Base-by-base conservation (phyloP, 2,888 invertebrate genomes). In the Diploptera punctata region DNA sequence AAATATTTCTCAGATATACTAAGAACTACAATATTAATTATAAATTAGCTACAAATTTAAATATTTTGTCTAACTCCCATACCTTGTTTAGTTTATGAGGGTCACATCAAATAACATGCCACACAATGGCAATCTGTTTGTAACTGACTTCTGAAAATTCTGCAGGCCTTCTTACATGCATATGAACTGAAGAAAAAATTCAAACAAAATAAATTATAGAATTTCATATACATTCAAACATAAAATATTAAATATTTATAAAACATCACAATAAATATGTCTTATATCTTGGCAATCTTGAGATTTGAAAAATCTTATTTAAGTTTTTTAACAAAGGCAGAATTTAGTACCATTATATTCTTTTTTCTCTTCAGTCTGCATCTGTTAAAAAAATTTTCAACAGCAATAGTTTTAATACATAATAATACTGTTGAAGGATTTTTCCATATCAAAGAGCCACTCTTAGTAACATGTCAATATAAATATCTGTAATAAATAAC, bases 401-500 rank as follows among this genome's bases (percentile, higher is more conserved):
- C n/a, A n/a, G n/a, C n/a, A n/a, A n/a, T n/a, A n/a, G n/a, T n/a
- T n/a, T n/a, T n/a, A n/a, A n/a, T n/a, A n/a, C n/a, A n/a, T n/a
- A n/a, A n/a, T n/a, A n/a, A n/a, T n/a, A n/a, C n/a, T n/a, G n/a
- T 29, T 3, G 29, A 57, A 57, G 29, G 57, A 29, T 29, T n/a
- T n/a, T 57, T 5, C 57, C 57, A 29, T 29, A 13, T 24, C 29
- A 2, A 57, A 16, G 29, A 26, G 26, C 47, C 44, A 16, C 47
- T 26, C 38, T 44, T 65, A 21, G 47, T 26, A 65, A 65, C 65
- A 65, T 44, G 44, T 65, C 47, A 65, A 65, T 65, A 65, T 65
- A 65, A 65, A 65, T 29, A 65, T 65, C 47, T 47, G 10, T 65
- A 65, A 44, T 65, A 65, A 65, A 65, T 65, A 65, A 65, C 65